phyloP scores from a whole-genome alignment of 1,140 invertebrate genomes.

The Halesus radiatus region DNA sequence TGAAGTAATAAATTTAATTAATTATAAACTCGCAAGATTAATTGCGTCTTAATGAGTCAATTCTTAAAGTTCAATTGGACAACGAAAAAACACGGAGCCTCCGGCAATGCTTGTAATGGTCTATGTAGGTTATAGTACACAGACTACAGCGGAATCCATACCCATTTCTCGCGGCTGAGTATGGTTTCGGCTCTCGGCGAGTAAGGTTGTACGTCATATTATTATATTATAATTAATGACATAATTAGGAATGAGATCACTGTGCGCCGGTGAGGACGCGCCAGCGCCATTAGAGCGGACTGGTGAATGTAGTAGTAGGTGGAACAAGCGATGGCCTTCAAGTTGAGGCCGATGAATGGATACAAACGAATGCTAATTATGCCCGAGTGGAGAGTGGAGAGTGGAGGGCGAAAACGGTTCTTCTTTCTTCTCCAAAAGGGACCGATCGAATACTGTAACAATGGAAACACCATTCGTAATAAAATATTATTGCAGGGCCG shows the following conservation, averaged over 20 bases:
- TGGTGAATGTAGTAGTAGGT: too few species aligned
- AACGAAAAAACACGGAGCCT: neutral
- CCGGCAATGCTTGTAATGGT: neutral
- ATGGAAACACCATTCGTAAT: too few species aligned
- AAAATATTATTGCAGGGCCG: too few species aligned
- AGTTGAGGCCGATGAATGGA: too few species aligned
- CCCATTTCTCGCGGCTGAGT: neutral
- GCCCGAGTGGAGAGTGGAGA: too few species aligned
- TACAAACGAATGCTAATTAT: too few species aligned
- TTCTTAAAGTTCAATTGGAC: constrained; percentile 15
- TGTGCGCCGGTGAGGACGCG: neutral
- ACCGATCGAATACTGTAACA: too few species aligned
- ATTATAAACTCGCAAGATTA: constrained; percentile 22
- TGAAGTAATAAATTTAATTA: constrained; percentile 9
- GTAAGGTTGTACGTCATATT: neutral
- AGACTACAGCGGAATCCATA: neutral
- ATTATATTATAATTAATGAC: neutral
- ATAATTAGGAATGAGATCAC: neutral
- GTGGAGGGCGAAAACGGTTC: too few species aligned
- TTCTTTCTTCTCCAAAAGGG: too few species aligned
- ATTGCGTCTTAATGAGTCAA: constrained; percentile 24
- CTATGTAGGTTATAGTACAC: neutral
- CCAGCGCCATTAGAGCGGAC: too few species aligned
- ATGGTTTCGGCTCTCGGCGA: neutral
- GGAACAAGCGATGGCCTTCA: too few species aligned